Percentiles rank a stretch among this genome's conserved stretches.
Evolutionary conservation across 2,113 vertebrate species (phyloP).

Genomic region (Lontra canadensis): DNA sequence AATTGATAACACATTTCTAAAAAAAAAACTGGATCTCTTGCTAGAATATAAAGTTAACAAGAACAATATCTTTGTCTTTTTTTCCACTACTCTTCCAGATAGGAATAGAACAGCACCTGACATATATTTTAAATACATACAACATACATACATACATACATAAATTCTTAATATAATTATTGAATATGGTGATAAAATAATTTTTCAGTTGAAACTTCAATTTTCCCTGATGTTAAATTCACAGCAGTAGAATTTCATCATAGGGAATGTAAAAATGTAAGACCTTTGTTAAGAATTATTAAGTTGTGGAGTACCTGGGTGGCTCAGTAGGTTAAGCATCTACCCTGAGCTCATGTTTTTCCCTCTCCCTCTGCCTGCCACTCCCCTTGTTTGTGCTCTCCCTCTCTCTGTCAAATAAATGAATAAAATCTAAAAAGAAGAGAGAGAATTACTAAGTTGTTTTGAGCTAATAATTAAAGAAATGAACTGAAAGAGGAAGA

Average conservation of each 20-base stretch:
- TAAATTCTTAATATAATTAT: not conserved
- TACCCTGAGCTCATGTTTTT: too few relatives aligned
- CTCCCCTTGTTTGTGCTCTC: too few relatives aligned
- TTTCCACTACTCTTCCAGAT: not conserved
- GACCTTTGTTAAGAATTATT: not conserved
- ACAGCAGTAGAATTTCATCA: not conserved
- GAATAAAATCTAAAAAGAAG: too few relatives aligned
- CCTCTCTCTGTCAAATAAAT: too few relatives aligned
- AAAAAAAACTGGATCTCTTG: not conserved
- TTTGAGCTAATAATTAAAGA: not conserved
- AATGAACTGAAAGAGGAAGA: not conserved
- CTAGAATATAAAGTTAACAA: not conserved
- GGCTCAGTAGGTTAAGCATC: too few relatives aligned
- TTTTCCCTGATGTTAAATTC: not conserved
- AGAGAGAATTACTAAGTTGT: not conserved
- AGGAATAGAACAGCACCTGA: not conserved
- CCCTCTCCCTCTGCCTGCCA: too few relatives aligned
- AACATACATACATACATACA: not conserved
- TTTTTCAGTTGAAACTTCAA: not conserved
- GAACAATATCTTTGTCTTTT: not conserved
- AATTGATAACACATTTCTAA: not conserved
- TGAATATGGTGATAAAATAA: not conserved
- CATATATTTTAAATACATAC: not conserved
- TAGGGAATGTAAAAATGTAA: not conserved
- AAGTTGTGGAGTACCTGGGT: too few relatives aligned